Base-by-base conservation (phyloP, 1,140 invertebrate species). In the Drosophila kepulauana region DNA sequence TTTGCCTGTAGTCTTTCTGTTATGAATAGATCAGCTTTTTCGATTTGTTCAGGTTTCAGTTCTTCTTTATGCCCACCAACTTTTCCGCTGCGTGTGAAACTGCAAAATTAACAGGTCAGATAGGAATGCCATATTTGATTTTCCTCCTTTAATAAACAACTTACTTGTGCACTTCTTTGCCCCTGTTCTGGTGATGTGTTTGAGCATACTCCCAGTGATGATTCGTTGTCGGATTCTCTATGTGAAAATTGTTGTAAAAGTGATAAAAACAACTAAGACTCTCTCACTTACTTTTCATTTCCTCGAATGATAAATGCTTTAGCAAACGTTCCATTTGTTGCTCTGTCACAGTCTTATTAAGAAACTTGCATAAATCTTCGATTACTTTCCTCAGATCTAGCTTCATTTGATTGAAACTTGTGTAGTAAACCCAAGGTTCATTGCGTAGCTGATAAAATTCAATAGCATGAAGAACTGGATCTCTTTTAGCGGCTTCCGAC, bases 401-500 rank as follows among this genome's bases (percentile, higher is more conserved):
- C 41, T 92, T 92, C 91, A 92, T 96, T 58, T 96, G 95, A 93
- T 97, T 97, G 79, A 97, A 98, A 85, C 96, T 97, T n/a, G 97
- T 91, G 80, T 97, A 97, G 1, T 96, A 91, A 28, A 97, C 75
- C 92, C 97, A 97, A 3, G 94, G 94, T 82, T 97, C 94, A 76
- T 96, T 74, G 68, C 95, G 93, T n/a, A 93, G 78, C 2, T 94
- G 89, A 95, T 96, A 97, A 1, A 95, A 96, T 93, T 97, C 96
- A 74, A 95, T 94, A 0, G 97, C 81, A 85, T 97, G 96, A 45
- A 94, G 95, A 95, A 92, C 93, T 94, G 5, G 95, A 95, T 56
- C 95, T 1, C 13, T 7, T 4, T 51, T 49, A 0, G 5, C 38
- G 1, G 33, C 45, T 1, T 65, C 49, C 0, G 15, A 28, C 8